phyloP scores from a whole-genome alignment of 2,797 vertebrate genomes.

The Helarctos malayanus region DNA sequence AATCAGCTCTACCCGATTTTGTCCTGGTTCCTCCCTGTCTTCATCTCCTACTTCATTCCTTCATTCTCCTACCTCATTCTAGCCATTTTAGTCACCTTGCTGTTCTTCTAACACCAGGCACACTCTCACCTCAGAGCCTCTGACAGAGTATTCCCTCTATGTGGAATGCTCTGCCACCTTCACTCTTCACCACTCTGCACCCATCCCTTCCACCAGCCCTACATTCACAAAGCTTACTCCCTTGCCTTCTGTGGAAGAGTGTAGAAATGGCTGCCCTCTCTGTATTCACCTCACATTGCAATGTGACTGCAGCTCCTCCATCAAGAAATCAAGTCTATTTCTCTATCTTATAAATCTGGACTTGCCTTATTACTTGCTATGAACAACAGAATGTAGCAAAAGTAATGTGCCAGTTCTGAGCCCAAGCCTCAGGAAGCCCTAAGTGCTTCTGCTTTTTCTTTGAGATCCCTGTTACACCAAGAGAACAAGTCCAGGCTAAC shows the following conservation, averaged over 20 bases:
- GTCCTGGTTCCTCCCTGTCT: not conserved
- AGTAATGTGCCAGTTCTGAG: not conserved
- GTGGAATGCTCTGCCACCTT: not conserved
- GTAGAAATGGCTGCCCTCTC: not conserved
- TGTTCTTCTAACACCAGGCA: not conserved
- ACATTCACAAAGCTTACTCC: not conserved
- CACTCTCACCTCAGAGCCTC: not conserved
- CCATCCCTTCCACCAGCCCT: not conserved
- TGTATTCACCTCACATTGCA: not conserved
- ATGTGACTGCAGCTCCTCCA: not conserved
- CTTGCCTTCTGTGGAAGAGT: not conserved
- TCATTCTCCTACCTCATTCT: not conserved
- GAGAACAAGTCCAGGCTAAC: not conserved
- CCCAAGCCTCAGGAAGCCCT: not conserved
- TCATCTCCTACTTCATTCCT: not conserved
- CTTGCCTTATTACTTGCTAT: not conserved
- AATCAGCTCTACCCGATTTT: not conserved
- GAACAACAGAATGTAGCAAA: conserved; percentile 38
- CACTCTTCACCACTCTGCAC: not conserved
- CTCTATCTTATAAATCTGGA: not conserved
- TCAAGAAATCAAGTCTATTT: not conserved
- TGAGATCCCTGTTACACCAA: not conserved
- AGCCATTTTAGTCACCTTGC: not conserved
- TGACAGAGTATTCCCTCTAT: not conserved
- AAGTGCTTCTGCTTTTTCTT: not conserved